A percentile compares a stretch with the other conserved stretches of the same genome.
Conservation (phyloP, 2,113 vertebrate genomes). For the Istiophorus platypterus region DNA sequence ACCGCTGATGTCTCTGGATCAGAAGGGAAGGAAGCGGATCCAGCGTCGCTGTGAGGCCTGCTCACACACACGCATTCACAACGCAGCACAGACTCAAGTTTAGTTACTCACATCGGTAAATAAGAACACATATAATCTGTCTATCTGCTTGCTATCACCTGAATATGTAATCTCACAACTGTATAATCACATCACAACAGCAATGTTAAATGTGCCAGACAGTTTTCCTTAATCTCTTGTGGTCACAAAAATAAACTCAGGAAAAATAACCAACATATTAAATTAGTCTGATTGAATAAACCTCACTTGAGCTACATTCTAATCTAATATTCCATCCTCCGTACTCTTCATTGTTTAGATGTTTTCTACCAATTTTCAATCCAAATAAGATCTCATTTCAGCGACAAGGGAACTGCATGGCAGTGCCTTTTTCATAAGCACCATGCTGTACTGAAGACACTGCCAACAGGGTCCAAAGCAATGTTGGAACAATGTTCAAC, state of each 20-base stretch:
- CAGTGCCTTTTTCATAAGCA: conserved; percentile 23
- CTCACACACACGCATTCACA: conserved; percentile 65
- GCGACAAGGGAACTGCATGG: conserved; percentile 28
- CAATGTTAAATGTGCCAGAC: not conserved
- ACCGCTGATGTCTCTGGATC: conserved; percentile 64
- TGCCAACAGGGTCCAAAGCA: conserved; percentile 41
- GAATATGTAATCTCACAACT: not conserved
- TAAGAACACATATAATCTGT: not conserved
- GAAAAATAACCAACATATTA: conserved; percentile 2
- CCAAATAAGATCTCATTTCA: conserved; percentile 70
- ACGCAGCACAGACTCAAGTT: conserved; percentile 32
- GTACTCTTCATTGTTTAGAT: not conserved
- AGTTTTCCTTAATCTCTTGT: not conserved
- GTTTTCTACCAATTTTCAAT: conserved; percentile 49
- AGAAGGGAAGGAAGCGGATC: conserved; percentile 98
- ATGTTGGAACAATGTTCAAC: conserved; percentile 53
- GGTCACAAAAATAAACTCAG: conserved; percentile 14
- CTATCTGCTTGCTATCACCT: not conserved
- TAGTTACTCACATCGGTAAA: conserved; percentile 4
- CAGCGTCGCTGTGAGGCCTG: conserved; percentile 93
- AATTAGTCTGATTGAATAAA: conserved; percentile 38
- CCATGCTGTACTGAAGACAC: conserved; percentile 39
- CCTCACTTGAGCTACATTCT: not conserved
- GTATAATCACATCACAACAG: not conserved
- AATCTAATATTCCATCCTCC: conserved; percentile 23